Base-by-base conservation (phyloP, 2,888 invertebrate genomes). In the Phyllotreta cruciferae region DNA sequence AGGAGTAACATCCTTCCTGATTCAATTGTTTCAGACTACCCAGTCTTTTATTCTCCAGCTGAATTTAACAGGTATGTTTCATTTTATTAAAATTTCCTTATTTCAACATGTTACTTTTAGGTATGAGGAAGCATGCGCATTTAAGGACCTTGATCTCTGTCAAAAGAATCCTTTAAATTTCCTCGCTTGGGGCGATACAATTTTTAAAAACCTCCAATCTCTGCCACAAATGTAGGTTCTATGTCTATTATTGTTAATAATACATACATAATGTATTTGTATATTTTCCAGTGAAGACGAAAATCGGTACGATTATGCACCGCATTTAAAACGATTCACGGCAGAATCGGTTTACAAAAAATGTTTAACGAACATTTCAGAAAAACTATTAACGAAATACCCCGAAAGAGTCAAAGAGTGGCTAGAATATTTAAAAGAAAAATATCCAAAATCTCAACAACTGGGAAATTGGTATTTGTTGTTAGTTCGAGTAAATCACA, bases 381-480 rank as follows among this genome's bases (percentile, higher is more conserved):
- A 69, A 6, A n/a, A 47, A 14, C 44, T 64, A 42, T 69, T 56
- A 56, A 71, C 64, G 34, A 75, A 62, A 66, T 62, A 64, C 66
- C 70, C 70, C 62, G 34, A 63, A 1, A 62, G 71, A 13, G 75
- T 72, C 3, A 69, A 70, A 64, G 55, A 61, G 4, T 78, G 76
- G 75, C 58, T 77, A 37, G 69, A 69, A 38, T 73, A 58, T 62
- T 67, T 79, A 53, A 72, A 77, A 39, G 53, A 68, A 11, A 70
- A 69, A 37, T 70, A 70, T 47, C 56, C 66, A 0, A 34, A 64
- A 36, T 70, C 70, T n/a, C 63, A 62, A 54, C 53, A 66, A 13
- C 60, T 74, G 5, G 77, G 75, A 1, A 53, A 63, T 37, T 78
- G 78, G 77, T 77, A 74, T 64, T 66, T 66, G 6, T 66, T 67